Conservation (phyloP, 2,888 invertebrate genomes). For the Dasypogon diadema region DNA sequence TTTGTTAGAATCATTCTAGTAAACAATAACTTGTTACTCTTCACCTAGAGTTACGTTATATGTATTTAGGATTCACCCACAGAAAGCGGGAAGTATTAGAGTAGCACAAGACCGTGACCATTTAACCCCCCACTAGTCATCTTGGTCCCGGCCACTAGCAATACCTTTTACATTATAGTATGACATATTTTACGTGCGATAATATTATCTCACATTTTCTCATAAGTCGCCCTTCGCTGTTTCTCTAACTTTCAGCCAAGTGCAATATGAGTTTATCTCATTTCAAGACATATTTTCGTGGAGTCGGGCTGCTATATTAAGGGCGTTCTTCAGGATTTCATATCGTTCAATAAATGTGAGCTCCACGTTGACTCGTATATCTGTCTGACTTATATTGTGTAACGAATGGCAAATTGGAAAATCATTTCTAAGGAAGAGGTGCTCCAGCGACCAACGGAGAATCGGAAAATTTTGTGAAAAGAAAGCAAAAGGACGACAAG, state of each 20-base stretch:
- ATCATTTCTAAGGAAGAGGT: slow-evolving; percentile 29
- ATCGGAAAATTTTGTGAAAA: slow-evolving; percentile 25
- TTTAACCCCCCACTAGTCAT: too few species aligned
- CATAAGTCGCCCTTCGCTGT: slow-evolving; percentile 2
- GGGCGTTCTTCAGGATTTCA: slow-evolving; percentile 37
- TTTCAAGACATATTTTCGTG: background rate
- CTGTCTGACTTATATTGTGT: slow-evolving; percentile 26
- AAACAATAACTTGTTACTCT: too few species aligned
- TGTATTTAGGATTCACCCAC: too few species aligned
- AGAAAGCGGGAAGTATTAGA: too few species aligned
- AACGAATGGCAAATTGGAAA: slow-evolving; percentile 49
- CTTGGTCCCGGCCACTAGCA: too few species aligned
- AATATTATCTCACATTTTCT: slow-evolving; percentile 48
- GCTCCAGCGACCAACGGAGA: background rate
- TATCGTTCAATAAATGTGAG: slow-evolving; percentile 35
- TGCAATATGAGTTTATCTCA: slow-evolving; percentile 40
- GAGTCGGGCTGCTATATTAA: slow-evolving; percentile 31
- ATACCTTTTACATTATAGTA: too few species aligned
- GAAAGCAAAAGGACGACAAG: background rate
- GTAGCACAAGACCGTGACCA: too few species aligned
- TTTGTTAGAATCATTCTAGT: too few species aligned
- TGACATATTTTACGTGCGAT: slow-evolving; percentile 35
- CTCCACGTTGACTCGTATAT: background rate
- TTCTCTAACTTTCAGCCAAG: background rate
- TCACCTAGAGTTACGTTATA: too few species aligned